A percentile compares a stretch with the other conserved stretches of the same genome.
Conservation (phyloP, 1,140 invertebrate species). For the Cydia strobilella region DNA sequence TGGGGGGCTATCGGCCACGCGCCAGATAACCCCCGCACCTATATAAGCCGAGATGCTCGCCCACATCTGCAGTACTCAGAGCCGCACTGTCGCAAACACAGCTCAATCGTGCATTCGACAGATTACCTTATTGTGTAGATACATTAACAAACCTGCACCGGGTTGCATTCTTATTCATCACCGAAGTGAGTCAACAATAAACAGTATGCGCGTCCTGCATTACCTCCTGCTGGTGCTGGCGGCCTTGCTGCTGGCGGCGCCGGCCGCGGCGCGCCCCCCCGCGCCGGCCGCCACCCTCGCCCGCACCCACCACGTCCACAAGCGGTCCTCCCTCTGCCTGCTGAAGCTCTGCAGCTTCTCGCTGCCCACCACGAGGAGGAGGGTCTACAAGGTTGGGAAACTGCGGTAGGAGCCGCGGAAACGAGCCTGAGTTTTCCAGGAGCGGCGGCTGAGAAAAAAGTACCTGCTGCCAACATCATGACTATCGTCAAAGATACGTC, state of each 20-base stretch:
- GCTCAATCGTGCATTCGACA: not conserved
- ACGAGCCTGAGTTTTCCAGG: not conserved
- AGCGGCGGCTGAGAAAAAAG: not conserved
- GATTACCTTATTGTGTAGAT: not conserved
- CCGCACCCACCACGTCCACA: not conserved
- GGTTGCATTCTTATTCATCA: not conserved
- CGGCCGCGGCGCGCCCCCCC: not conserved
- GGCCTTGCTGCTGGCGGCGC: not conserved
- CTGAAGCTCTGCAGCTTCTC: conserved; percentile 12
- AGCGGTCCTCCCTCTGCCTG: not conserved
- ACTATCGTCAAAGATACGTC: conserved; percentile 20
- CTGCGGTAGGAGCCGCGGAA: not conserved
- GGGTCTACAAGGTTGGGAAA: not conserved
- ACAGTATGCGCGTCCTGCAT: not conserved
- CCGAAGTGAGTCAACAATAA: not conserved
- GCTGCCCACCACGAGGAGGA: not conserved
- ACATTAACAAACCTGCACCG: not conserved
- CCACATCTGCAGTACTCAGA: not conserved
- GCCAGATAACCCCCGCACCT: conserved; percentile 7
- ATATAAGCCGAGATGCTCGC: conserved; percentile 6
- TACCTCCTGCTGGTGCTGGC: not conserved
- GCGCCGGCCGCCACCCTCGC: not conserved
- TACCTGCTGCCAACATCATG: not conserved
- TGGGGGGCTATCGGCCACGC: conserved; percentile 2
- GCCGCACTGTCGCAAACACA: not conserved